Evolutionary conservation across 2,888 invertebrate species (phyloP).

Genomic region (Trachelus iudaicus): DNA sequence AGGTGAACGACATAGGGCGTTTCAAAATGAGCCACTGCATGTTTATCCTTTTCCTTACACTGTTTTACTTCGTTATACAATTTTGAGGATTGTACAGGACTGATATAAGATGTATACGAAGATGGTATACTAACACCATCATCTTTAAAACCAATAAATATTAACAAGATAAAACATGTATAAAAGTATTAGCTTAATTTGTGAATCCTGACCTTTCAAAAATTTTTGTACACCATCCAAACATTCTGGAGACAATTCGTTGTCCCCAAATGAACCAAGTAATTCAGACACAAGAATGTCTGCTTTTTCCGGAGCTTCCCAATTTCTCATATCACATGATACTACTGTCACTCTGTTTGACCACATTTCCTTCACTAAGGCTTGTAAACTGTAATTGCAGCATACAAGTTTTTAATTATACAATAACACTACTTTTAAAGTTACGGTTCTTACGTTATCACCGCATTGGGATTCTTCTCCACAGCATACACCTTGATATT

Average conservation of each 20-base stretch:
- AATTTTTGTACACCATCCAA: conserved; percentile 93
- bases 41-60: conserved; percentile 68
- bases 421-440: background rate
- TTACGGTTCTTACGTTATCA: conserved; percentile 73
- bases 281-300: conserved; percentile 97
- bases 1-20: conserved; percentile 94
- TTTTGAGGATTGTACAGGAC: conserved; percentile 92
- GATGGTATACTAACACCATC: conserved; percentile 93
- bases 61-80: conserved; percentile 81
- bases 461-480: conserved; percentile 98
- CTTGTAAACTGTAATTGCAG: conserved; percentile 68
- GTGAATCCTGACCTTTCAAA: conserved; percentile 70
- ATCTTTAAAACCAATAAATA: conserved; percentile 53
- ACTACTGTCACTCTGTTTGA: conserved; percentile 80
- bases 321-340: conserved; percentile 87
- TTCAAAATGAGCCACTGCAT: conserved; percentile 73
- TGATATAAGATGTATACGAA: conserved; percentile 89
- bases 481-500: conserved; percentile 91
- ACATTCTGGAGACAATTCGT: conserved; percentile 98
- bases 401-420: background rate
- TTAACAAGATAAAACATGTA: background rate
- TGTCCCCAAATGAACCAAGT: conserved; percentile 97
- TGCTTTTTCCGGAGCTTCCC: conserved; percentile 84
- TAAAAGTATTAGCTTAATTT: conserved; percentile 1
- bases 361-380: conserved; percentile 84